Conservation (phyloP, 2,797 vertebrate genomes). For the Propithecus deckenii region DNA sequence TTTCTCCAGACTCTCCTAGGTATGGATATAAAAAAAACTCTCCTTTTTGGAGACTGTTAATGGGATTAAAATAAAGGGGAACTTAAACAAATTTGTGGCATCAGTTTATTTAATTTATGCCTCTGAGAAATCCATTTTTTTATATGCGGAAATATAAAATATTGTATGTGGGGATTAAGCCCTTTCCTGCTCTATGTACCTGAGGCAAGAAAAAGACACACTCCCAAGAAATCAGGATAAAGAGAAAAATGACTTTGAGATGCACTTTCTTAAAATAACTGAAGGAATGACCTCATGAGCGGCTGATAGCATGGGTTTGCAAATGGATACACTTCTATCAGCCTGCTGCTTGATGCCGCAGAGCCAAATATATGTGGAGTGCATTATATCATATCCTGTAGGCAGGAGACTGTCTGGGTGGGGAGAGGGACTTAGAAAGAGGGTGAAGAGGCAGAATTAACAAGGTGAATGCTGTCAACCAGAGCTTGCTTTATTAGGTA, state of each 20-base stretch:
- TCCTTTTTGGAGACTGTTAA: neutral
- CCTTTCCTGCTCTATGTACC: neutral
- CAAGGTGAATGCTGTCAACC: neutral
- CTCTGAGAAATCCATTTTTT: neutral
- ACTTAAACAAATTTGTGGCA: neutral
- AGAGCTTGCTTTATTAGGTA: neutral
- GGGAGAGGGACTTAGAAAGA: neutral
- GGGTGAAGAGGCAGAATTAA: neutral
- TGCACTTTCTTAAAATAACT: conserved; percentile 79
- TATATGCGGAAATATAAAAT: neutral
- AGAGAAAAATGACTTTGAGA: conserved; percentile 73
- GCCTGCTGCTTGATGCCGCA: conserved; percentile 47
- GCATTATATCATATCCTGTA: conserved; percentile 61
- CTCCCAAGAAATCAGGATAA: conserved; percentile 40
- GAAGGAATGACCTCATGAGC: conserved; percentile 63
- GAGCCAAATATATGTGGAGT: conserved; percentile 51
- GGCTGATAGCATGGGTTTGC: conserved; percentile 55
- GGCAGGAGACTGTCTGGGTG: conserved; percentile 40
- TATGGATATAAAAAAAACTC: neutral
- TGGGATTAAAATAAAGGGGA: conserved; percentile 2
- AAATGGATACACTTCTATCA: conserved; percentile 60
- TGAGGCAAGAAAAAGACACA: neutral
- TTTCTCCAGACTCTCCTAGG: neutral
- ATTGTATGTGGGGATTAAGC: neutral
- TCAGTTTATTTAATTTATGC: neutral